phyloP scores from a whole-genome alignment of 2,113 vertebrate species.

The Octodon degus region DNA sequence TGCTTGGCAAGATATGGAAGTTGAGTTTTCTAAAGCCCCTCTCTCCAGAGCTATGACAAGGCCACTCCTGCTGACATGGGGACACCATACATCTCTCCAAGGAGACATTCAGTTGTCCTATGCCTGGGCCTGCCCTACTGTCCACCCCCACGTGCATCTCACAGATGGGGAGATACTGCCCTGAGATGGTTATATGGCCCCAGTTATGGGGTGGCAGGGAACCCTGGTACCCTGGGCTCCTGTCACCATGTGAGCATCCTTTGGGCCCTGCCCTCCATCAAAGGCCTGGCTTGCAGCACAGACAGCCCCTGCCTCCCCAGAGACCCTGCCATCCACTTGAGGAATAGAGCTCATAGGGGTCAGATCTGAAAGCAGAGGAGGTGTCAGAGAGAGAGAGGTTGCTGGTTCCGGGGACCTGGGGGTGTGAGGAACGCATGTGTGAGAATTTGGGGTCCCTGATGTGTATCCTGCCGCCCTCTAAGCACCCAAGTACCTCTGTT shows the following conservation, averaged over 20 bases:
- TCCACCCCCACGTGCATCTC: background rate
- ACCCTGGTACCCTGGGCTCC: background rate
- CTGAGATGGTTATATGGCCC: background rate
- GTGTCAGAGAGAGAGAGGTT: background rate
- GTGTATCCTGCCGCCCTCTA: background rate
- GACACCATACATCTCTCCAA: background rate
- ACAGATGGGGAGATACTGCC: background rate
- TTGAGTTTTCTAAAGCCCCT: conserved; percentile 8
- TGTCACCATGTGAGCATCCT: background rate
- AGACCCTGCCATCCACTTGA: background rate
- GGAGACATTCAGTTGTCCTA: background rate
- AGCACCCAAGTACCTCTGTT: no score
- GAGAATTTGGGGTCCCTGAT: background rate
- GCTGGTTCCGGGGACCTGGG: background rate
- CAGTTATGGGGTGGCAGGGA: background rate
- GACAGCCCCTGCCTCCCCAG: background rate
- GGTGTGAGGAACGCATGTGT: background rate
- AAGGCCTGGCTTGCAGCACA: background rate
- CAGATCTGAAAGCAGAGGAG: background rate
- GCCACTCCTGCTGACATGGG: conserved; percentile 64
- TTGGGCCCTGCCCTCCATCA: background rate
- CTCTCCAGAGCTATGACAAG: background rate
- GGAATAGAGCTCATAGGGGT: background rate
- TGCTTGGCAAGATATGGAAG: conserved; percentile 50
- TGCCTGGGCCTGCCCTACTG: background rate